Percentiles rank a stretch among this genome's conserved stretches.
Conservation (phyloP, 2,113 vertebrate species). For the Galeopterus variegatus region DNA sequence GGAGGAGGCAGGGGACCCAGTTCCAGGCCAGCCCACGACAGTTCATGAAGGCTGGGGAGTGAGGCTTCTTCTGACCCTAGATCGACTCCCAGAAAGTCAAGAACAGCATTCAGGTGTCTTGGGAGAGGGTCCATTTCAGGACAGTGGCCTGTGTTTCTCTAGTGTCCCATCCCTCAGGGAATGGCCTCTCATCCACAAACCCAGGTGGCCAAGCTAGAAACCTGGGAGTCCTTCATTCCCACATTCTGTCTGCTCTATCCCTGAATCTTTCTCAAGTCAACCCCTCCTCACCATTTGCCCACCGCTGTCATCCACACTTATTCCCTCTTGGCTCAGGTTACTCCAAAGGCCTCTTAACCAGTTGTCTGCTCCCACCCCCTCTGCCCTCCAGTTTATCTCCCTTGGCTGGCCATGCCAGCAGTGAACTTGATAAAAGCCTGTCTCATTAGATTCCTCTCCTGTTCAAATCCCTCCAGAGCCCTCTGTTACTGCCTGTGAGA, state of each 20-base stretch:
- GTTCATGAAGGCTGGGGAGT: not conserved
- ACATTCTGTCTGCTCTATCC: not conserved
- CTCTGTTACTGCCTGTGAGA: not conserved
- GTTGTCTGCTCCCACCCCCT: not conserved
- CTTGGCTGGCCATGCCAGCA: not conserved
- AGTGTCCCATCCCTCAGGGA: not conserved
- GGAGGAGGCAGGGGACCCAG: not conserved
- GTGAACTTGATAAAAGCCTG: not conserved
- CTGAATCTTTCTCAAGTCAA: not conserved
- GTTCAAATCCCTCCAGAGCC: not conserved
- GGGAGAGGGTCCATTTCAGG: not conserved
- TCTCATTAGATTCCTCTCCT: not conserved
- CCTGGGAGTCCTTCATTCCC: not conserved
- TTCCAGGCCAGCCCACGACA: not conserved
- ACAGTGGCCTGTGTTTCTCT: not conserved
- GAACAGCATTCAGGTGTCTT: not conserved
- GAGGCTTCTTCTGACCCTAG: not conserved
- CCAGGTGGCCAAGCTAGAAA: not conserved
- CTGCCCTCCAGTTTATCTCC: rapidly evolving
- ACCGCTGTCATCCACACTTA: not conserved
- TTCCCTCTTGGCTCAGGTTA: not conserved
- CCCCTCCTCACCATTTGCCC: rapidly evolving
- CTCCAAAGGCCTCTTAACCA: not conserved
- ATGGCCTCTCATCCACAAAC: too few relatives aligned
- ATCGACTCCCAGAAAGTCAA: rapidly evolving